Evolutionary conservation across 2,113 vertebrate genomes (phyloP).

Genomic region (Callorhinus ursinus): DNA sequence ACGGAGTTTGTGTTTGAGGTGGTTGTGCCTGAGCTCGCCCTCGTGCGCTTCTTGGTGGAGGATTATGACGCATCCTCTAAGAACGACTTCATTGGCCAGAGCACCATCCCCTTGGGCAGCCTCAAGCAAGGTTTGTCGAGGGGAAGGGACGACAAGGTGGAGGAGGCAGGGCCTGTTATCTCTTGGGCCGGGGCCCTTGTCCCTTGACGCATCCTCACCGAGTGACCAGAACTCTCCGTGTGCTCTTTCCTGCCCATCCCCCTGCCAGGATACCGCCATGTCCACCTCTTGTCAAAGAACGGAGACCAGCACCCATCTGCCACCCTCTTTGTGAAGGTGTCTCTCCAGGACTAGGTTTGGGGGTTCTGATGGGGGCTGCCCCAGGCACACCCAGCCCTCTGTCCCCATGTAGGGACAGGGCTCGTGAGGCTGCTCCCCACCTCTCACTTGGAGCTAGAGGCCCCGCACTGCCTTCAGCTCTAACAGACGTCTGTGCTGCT

Average conservation of each 20-base stretch:
- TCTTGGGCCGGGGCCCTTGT: background rate
- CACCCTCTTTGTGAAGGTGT: slow-evolving; percentile 92
- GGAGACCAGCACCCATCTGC: slow-evolving; percentile 91
- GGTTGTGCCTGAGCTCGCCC: slow-evolving; percentile 90
- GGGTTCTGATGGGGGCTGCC: background rate
- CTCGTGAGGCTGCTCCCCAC: background rate
- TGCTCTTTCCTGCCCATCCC: background rate
- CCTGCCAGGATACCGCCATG: slow-evolving; percentile 93
- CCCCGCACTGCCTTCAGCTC: background rate
- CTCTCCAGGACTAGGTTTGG: slow-evolving; percentile 82
- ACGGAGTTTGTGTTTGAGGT: slow-evolving; percentile 89
- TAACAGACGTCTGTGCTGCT: background rate
- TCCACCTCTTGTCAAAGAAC: slow-evolving; percentile 93
- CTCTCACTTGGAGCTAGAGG: background rate
- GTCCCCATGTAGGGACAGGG: background rate
- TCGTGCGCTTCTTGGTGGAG: slow-evolving; percentile 94
- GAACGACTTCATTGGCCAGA: slow-evolving; percentile 94
- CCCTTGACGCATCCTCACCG: background rate
- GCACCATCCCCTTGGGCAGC: slow-evolving; percentile 92
- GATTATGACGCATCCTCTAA: slow-evolving; percentile 92
- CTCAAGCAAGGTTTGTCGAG: slow-evolving; percentile 87
- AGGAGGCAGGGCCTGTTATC: background rate
- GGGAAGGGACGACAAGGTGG: rapidly evolving
- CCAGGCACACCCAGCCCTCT: background rate
- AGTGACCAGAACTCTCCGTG: background rate